Base-by-base conservation (phyloP, 2,113 vertebrate genomes). In the Bolborhynchus lineola region DNA sequence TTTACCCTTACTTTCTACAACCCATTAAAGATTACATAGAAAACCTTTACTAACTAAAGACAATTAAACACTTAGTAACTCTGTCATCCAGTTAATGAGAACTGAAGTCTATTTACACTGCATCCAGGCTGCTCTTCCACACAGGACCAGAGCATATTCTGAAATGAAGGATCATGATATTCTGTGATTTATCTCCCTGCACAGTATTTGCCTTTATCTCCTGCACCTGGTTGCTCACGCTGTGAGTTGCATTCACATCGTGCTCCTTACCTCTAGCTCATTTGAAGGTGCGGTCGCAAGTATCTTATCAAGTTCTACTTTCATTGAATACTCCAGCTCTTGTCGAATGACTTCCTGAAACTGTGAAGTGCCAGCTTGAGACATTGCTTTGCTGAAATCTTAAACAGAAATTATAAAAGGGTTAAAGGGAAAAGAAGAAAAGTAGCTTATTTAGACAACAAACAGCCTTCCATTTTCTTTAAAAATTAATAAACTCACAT, bases 281-380 rank as follows among this genome's bases (percentile, higher is more conserved):
- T 98, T 94, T 65, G 98, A 98, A 35, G 98, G 95, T 35, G 98
- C 98, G 0, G 98, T 99, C 2, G 96, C 96, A 77, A 99, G 98
- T 93, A 99, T 99, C 92, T 99, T 99, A 94, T 99, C 98, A 76
- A 99, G 98, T 95, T 99, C 99, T 2, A 96, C 72, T 96, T 99
- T 98, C 98, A 99, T 99, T 62, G 99, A 99, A 96, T 98, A 98
- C 97, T 99, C 99, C 98, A 99, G 97, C 97, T 99, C 98, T 96
- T 99, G 99, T 79, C 99, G 98, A 98, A 99, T 99, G 96, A 98
- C 99, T 98, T 99, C 99, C 98, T 99, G 98, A 96, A 99, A 99
- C 97, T 99, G 98, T 94, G 99, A 98, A 97, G 98, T 98, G 60
- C 96, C 98, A 96, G 97, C 97, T 57, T 98, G 97, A 93, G 98